Evolutionary conservation across 2,113 vertebrate genomes (phyloP).

Genomic region (Rhinopomastus cyanomelas): DNA sequence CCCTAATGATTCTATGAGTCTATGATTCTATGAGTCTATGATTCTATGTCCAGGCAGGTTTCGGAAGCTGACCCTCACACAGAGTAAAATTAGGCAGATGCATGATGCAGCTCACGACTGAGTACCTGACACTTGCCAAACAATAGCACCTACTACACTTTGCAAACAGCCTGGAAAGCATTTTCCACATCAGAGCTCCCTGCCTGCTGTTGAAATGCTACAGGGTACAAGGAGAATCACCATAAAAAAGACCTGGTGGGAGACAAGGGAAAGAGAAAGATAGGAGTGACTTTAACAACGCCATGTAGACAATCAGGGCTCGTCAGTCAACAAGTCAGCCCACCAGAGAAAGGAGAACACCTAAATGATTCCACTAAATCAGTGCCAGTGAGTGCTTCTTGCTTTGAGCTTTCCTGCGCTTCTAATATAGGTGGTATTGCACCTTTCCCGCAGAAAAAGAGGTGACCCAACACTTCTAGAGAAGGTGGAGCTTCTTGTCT

Average conservation of each 20-base stretch:
- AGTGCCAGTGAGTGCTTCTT: background rate
- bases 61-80: background rate
- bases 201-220: background rate
- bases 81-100: background rate
- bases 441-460: background rate
- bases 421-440: background rate
- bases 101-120: background rate
- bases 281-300: background rate
- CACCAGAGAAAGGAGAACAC: background rate
- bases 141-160: background rate
- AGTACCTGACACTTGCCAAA: background rate
- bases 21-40: too few relatives aligned
- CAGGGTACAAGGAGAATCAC: background rate
- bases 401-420: background rate
- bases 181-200: slow-evolving; percentile 17
- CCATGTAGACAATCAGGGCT: background rate
- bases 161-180: background rate
- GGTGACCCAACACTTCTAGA: background rate
- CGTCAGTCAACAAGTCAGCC: background rate
- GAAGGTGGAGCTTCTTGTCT: background rate
- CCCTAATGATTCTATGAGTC: too few relatives aligned
- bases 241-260: background rate
- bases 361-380: background rate
- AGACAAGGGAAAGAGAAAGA: background rate
- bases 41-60: too few relatives aligned